Evolutionary conservation across 2,797 vertebrate species (phyloP).

Genomic region (Oreortyx pictus): DNA sequence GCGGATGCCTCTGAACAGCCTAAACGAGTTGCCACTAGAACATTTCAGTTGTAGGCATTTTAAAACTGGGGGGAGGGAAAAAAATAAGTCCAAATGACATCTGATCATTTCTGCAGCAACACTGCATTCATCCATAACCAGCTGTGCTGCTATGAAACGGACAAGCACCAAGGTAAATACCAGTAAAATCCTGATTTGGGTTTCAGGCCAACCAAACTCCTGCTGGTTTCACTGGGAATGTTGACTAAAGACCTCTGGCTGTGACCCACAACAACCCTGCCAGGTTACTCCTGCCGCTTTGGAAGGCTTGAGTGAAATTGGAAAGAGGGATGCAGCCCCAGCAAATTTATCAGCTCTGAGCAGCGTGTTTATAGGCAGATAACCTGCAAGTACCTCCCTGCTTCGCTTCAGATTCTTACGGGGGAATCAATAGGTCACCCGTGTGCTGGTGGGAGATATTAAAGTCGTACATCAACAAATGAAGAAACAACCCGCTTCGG

Average conservation of each 20-base stretch:
- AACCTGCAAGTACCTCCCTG: conserved; percentile 39
- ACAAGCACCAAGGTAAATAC: background rate
- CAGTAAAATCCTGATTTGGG: background rate
- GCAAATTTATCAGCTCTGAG: conserved; percentile 45
- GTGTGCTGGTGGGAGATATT: conserved; percentile 38
- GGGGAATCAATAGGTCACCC: conserved; percentile 24
- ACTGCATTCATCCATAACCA: background rate
- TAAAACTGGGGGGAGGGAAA: background rate
- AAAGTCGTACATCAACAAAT: background rate
- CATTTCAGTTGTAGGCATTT: background rate
- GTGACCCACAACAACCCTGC: conserved; percentile 33
- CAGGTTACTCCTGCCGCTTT: conserved; percentile 35
- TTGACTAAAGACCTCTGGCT: conserved; percentile 63
- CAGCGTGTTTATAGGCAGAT: conserved; percentile 53
- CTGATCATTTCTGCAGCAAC: background rate
- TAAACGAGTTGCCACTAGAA: background rate
- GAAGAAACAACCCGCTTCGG: background rate
- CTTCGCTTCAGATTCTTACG: background rate
- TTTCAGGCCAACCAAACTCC: conserved; percentile 19
- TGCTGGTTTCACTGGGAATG: conserved; percentile 16
- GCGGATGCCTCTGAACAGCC: background rate
- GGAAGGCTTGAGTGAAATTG: conserved; percentile 40
- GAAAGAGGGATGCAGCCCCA: conserved; percentile 27
- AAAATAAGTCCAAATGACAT: background rate
- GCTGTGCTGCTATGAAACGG: background rate